Percentiles rank a stretch among this genome's conserved stretches.
These are phyloP conservation scores for Tachysurus vachellii DNA, from an alignment of 2,113 vertebrate genomes.

Conservation along the genomic window DNA sequence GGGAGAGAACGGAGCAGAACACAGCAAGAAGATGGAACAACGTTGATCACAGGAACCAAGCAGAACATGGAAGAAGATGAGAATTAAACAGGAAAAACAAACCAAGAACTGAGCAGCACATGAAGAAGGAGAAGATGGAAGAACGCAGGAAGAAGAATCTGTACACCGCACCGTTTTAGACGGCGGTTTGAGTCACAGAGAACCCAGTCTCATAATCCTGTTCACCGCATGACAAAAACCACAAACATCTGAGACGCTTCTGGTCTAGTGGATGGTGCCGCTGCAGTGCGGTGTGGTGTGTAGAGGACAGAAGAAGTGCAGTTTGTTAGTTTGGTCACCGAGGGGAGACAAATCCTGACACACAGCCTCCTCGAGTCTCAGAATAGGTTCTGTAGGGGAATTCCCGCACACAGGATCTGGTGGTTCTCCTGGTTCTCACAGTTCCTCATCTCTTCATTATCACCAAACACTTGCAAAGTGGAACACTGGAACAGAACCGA, in stretches of 20 bases:
- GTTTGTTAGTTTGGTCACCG: conserved; percentile 44
- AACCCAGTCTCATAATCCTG: neutral
- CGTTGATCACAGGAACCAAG: neutral
- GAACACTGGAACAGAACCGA: neutral
- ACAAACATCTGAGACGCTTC: neutral
- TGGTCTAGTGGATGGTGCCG: neutral
- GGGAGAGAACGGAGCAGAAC: neutral
- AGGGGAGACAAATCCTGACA: conserved; percentile 50
- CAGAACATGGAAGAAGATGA: neutral
- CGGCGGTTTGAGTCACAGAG: neutral
- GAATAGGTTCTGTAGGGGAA: neutral
- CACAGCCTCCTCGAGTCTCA: neutral
- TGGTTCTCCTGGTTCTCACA: neutral
- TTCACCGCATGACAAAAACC: neutral
- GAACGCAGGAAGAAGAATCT: neutral
- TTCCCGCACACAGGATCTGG: no score
- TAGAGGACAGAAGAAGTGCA: neutral
- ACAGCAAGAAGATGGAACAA: neutral
- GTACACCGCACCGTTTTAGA: neutral
- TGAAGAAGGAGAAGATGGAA: neutral
- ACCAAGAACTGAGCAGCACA: no score
- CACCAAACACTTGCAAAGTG: no score
- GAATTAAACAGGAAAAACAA: neutral
- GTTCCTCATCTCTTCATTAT: neutral
- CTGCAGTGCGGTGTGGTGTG: neutral